These are phyloP conservation scores for Rhagoletis zephyria DNA, from an alignment of 1,140 invertebrate species.

Conservation along the genomic window DNA sequence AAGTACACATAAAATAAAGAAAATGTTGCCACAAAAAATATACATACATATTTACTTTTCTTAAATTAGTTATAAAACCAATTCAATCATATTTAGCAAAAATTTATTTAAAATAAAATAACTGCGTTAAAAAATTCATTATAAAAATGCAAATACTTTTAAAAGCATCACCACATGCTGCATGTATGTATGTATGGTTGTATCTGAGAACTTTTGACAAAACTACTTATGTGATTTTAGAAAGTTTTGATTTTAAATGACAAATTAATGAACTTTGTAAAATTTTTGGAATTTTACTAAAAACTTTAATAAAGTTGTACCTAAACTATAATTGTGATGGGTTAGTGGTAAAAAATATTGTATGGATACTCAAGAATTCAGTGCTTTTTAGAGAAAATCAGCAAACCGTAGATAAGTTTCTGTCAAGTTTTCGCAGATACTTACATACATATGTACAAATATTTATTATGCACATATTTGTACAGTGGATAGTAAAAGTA, in stretches of 20 bases:
- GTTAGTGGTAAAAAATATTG: too few species aligned
- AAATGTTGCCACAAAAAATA: not conserved
- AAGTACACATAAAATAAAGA: too few species aligned
- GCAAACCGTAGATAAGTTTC: not conserved
- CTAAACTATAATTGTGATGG: too few species aligned
- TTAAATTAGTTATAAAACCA: not conserved
- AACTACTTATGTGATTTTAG: too few species aligned
- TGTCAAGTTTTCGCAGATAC: too few species aligned
- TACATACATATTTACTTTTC: not conserved
- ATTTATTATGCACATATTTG: not conserved
- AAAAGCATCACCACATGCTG: not conserved
- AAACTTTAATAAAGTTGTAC: too few species aligned
- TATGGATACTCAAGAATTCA: too few species aligned
- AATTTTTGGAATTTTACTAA: too few species aligned
- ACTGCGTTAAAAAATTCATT: not conserved
- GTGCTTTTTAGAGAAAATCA: not conserved
- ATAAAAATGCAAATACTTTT: not conserved
- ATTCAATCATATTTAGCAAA: not conserved
- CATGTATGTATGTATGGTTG: not conserved
- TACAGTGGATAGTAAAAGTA: not conserved
- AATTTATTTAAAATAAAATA: conserved; percentile 1
- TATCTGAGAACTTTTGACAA: too few species aligned
- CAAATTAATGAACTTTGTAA: too few species aligned
- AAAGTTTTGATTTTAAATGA: too few species aligned
- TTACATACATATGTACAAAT: not conserved